Evolutionary conservation across 2,888 invertebrate genomes (phyloP), one percentile per base, ranked within the genome.

Genomic region (Tiliacea citrago): DNA sequence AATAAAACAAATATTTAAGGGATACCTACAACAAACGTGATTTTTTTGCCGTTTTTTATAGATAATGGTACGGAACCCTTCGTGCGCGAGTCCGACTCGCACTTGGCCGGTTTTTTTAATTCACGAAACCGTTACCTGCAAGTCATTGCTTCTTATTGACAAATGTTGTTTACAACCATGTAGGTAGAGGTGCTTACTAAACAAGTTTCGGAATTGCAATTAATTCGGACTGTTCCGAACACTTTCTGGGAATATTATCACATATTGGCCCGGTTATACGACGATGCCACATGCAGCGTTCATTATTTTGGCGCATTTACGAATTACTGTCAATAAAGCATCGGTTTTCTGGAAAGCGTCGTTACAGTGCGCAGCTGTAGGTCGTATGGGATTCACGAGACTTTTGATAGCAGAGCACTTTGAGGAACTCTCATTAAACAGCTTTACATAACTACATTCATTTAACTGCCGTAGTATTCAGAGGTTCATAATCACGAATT

Each of bases 251-350:
- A 90, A 90, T 84, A 89, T 88, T 84, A 89, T 89, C 86, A 82
- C 86, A 85, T 83, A 86, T 76, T 72, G 81, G 81, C 85, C 71
- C 83, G 84, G 87, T 87, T 89, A 82, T 86, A 85, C 80, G 86
- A 85, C 84, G 86, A 88, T 89, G 83, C 91, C 91, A 90, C 93
- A 92, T 92, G 92, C 91, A 90, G 90, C 88, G 90, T 88, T 88
- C 89, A 91, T 93, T 91, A 94, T 92, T 92, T 90, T 87, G 89
- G 89, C 88, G 88, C 90, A 90, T 92, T 94, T 89, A 91, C 92
- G 91, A 93, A 94, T 94, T 94, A 92, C 90, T 93, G 91, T 90
- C 93, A 90, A 93, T 94, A 94, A 94, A 94, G 89, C 92, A 92
- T 91, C 90, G 91, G 90, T 90, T 93, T 94, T 93, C 94, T 93